Percentiles rank a stretch among this genome's conserved stretches.
Conservation (phyloP, 2,113 vertebrate species). For the Serilophus lunatus region DNA sequence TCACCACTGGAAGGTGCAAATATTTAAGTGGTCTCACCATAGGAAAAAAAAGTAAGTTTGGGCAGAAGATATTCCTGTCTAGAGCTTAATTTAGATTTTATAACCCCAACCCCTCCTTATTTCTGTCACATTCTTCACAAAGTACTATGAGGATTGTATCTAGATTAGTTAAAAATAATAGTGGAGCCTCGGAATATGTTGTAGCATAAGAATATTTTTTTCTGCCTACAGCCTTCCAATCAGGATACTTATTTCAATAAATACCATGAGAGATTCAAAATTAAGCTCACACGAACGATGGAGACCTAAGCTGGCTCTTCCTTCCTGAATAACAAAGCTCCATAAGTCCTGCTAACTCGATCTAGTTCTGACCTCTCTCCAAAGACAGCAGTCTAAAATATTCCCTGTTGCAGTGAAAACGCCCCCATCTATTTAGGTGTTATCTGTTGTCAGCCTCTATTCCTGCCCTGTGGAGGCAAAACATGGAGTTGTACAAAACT, state of each 20-base stretch:
- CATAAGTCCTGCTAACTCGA: slow-evolving; percentile 12
- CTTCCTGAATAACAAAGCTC: slow-evolving; percentile 41
- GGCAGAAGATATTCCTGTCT: slow-evolving; percentile 39
- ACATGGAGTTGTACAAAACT: background rate
- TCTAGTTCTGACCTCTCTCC: slow-evolving; percentile 46
- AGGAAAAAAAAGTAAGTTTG: slow-evolving; percentile 26
- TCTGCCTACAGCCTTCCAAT: slow-evolving; percentile 27
- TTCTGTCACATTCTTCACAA: slow-evolving; percentile 49
- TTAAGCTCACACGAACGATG: background rate
- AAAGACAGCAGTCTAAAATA: slow-evolving; percentile 10
- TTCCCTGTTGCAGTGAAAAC: background rate
- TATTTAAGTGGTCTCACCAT: background rate
- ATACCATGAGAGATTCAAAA: slow-evolving; percentile 16
- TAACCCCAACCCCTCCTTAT: slow-evolving; percentile 62
- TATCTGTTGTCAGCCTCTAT: background rate
- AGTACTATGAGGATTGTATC: slow-evolving; percentile 44
- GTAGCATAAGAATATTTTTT: background rate
- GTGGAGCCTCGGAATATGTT: slow-evolving; percentile 23
- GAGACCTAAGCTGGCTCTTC: slow-evolving; percentile 18
- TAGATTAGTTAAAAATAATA: slow-evolving; percentile 67
- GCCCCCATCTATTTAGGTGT: background rate
- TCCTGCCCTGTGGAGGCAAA: background rate
- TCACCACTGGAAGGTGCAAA: slow-evolving; percentile 23
- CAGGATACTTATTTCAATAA: slow-evolving; percentile 25
- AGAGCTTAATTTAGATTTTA: slow-evolving; percentile 45